These are phyloP conservation scores for Sabatieria punctata DNA, from an alignment of 2,888 invertebrate genomes.

Conservation along the genomic window DNA sequence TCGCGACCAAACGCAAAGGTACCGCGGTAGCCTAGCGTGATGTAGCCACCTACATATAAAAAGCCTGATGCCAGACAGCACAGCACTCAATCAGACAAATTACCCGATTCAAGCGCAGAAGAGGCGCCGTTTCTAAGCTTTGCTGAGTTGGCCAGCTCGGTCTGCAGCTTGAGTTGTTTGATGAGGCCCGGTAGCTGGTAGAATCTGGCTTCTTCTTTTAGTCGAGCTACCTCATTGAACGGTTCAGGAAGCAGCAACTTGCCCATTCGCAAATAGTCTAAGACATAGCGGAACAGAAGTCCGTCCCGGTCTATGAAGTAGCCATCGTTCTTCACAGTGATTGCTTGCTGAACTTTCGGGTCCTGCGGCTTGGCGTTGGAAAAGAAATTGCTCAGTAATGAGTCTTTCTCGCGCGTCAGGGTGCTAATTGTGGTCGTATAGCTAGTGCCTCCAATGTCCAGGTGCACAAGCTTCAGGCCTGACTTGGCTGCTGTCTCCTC, in stretches of 20 bases:
- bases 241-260: slow-evolving; percentile 71
- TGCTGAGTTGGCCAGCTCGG: too few species aligned
- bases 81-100: neutral
- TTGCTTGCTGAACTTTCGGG: slow-evolving; percentile 9
- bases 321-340: slow-evolving; percentile 31
- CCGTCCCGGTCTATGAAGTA: slow-evolving; percentile 89
- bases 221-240: slow-evolving; percentile 42
- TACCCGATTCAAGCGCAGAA: neutral
- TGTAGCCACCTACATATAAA: too few species aligned
- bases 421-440: slow-evolving; percentile 25
- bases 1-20: slow-evolving; percentile 97
- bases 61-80: slow-evolving; percentile 23
- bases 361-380: slow-evolving; percentile 6
- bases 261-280: slow-evolving; percentile 77
- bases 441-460: slow-evolving; percentile 26
- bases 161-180: too few species aligned
- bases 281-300: slow-evolving; percentile 82
- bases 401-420: slow-evolving; percentile 17
- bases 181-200: slow-evolving; percentile 56
- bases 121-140: too few species aligned
- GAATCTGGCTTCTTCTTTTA: slow-evolving; percentile 42
- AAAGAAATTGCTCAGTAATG: slow-evolving; percentile 13
- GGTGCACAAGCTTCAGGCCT: too few species aligned
- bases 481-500: too few species aligned
- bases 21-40: slow-evolving; percentile 87